A percentile compares a stretch with the other conserved stretches of the same genome.
Evolutionary conservation across 1,140 invertebrate species (phyloP).

Genomic region (Platorchestia sp.): DNA sequence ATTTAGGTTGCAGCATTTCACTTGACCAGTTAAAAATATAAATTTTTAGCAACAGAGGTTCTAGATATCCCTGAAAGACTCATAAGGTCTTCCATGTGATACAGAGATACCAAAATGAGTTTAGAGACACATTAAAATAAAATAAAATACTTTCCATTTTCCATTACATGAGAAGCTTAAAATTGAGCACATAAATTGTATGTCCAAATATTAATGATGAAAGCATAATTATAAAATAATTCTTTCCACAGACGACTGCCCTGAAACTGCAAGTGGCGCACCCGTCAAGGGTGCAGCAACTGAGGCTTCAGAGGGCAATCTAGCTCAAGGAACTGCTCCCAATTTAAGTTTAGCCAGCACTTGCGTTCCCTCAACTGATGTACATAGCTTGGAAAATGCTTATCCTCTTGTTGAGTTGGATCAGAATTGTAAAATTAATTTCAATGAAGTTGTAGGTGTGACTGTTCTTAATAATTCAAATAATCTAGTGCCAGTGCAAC

Average conservation of each 20-base stretch:
- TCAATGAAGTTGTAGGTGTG: background rate
- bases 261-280: background rate
- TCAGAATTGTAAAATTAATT: conserved; percentile 25
- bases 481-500: background rate
- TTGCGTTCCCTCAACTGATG: background rate
- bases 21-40: too few species aligned
- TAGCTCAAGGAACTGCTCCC: background rate
- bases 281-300: background rate
- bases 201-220: background rate
- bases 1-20: too few species aligned
- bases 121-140: too few species aligned
- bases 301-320: background rate
- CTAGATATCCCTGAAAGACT: too few species aligned
- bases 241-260: background rate
- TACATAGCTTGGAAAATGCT: background rate
- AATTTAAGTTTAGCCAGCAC: background rate
- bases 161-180: too few species aligned
- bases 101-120: too few species aligned
- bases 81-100: too few species aligned
- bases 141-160: too few species aligned
- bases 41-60: too few species aligned
- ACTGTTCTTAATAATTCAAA: background rate
- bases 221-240: background rate
- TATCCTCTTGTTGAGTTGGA: conserved; percentile 19
- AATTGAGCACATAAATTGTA: too few species aligned